Percentiles rank a stretch among this genome's conserved stretches.
Conservation (phyloP, 2,888 invertebrate genomes). For the Idaea straminata region DNA sequence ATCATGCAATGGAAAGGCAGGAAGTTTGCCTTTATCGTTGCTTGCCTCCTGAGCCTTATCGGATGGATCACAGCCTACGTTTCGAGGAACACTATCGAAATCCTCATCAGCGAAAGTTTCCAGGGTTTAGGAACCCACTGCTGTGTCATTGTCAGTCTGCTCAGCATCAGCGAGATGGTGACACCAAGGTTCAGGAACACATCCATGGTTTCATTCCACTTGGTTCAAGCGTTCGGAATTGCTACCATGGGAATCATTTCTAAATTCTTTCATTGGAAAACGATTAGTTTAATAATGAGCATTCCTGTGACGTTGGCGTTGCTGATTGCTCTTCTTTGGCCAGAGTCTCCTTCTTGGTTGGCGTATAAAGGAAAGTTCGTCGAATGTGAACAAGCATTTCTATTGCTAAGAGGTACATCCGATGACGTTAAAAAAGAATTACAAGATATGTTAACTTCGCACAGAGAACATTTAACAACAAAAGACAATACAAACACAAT, state of each 20-base stretch:
- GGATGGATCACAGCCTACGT: conserved; percentile 19
- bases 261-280: conserved; percentile 12
- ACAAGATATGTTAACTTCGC: neutral
- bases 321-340: neutral
- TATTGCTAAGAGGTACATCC: conserved; percentile 3
- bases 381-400: conserved; percentile 7
- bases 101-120: conserved; percentile 9
- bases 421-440: neutral
- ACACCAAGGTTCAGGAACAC: conserved; percentile 8
- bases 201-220: conserved; percentile 3
- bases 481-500: neutral
- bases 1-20: conserved; percentile 28
- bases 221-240: conserved; percentile 7
- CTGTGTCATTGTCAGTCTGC: neutral
- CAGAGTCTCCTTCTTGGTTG: conserved; percentile 11
- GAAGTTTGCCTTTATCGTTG: conserved; percentile 19
- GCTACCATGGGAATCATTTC: conserved; percentile 6
- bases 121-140: conserved; percentile 8
- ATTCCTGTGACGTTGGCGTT: conserved; percentile 1
- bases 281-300: conserved; percentile 7
- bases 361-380: conserved; percentile 8
- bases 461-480: conserved; percentile 7
- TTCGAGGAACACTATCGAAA: conserved; percentile 3
- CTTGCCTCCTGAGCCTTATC: conserved; percentile 14
- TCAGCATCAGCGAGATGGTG: conserved; percentile 10